Evolutionary conservation across 2,113 vertebrate genomes (phyloP), one percentile per base, ranked within the genome.

Genomic region (Oceanites oceanicus): DNA sequence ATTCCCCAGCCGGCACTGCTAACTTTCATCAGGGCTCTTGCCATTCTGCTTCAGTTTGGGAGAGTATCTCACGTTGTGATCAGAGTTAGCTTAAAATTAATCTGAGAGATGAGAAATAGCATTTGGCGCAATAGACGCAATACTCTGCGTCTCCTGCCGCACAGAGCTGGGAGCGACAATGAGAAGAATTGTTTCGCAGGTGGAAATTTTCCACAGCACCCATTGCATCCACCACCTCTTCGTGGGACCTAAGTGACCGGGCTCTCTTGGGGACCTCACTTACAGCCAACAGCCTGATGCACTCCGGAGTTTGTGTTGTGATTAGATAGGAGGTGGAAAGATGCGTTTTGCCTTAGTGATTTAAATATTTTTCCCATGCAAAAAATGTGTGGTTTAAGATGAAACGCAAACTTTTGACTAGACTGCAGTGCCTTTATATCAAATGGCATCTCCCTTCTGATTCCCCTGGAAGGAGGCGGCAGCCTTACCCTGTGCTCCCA

Each of bases 71-170:
- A 0, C 0, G 0, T 4, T 44, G 42, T 34, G 25, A 7, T 40
- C 30, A 23, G 40, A 61, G 36, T 45, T 75, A 40, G 32, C 38
- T 66, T 32, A 10, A 14, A 72, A 67, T 82, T n/a, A 61, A 50
- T 23, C 29, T 0, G 1, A 21, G 49, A 61, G 50, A 16, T 34
- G 42, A 88, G 50, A 62, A 65, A 4, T 16, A 22, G 26, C 0
- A 0, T 55, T 84, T 22, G 42, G 44, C 0, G 0, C 6, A 2
- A 10, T 1, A 11, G 49, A 2, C 6, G 2, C 0, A 1, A 49
- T 13, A 6, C 32, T 11, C 30, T 10, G n/a, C 0, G 1, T 22
- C 15, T 13, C 49, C 58, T 40, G 77, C 47, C 0, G 0, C 0
- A 0, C 27, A 2, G 72, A 58, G 50, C 63, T 0, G 1, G 44